Percentiles rank a stretch among this genome's conserved stretches.
Conservation (phyloP, 2,888 invertebrate species). For the Dynastes hyllus region DNA sequence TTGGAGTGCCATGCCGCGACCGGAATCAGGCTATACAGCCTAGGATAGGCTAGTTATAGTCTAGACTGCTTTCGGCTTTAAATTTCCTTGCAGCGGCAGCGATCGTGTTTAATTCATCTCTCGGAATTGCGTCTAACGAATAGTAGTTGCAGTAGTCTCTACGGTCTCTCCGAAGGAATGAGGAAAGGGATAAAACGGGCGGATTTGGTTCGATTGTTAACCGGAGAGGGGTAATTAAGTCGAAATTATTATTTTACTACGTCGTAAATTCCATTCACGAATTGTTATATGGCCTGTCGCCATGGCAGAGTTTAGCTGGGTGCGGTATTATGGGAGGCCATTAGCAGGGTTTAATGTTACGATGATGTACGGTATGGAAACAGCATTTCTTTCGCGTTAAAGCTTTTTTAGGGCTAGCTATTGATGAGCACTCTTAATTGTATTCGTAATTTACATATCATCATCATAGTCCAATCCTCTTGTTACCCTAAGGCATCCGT, state of each 20-base stretch:
- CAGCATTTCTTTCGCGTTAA: no score
- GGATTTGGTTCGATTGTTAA: constrained; percentile 26
- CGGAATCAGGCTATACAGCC: neutral
- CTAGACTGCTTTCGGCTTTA: neutral
- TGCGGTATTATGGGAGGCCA: neutral
- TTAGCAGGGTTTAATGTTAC: neutral
- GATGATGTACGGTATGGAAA: neutral
- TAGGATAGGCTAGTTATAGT: neutral
- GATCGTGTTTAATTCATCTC: constrained; percentile 43
- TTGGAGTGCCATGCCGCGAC: neutral
- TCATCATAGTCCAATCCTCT: no score
- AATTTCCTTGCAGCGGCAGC: neutral
- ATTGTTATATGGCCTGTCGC: constrained; percentile 39
- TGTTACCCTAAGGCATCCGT: no score
- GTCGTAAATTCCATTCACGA: constrained; percentile 28
- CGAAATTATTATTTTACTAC: constrained; percentile 43
- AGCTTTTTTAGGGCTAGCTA: no score
- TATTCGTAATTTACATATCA: no score
- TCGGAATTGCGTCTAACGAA: constrained; percentile 27
- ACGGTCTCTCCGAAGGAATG: neutral
- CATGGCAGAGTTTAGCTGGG: neutral
- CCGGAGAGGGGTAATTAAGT: constrained; percentile 33
- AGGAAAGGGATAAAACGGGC: neutral
- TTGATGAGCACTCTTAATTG: no score
- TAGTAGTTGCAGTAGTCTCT: constrained; percentile 2